phyloP scores from a whole-genome alignment of 2,888 invertebrate genomes.

The Seira musarum region DNA sequence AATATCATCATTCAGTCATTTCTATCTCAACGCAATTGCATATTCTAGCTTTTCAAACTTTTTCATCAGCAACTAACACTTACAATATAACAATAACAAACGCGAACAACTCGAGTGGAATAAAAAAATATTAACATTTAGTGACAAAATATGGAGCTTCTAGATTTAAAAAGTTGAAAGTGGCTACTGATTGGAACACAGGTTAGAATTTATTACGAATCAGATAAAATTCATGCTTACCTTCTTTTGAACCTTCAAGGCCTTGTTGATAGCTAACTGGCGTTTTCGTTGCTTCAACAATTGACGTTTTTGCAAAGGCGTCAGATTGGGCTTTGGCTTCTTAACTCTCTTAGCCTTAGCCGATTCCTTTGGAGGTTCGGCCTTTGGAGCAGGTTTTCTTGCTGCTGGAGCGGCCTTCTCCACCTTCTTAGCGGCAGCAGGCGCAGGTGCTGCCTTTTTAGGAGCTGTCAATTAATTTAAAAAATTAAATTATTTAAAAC shows the following conservation, averaged over 20 bases:
- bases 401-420: constrained; percentile 75
- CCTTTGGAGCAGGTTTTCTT: constrained; percentile 74
- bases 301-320: constrained; percentile 67
- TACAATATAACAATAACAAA: too few relatives aligned
- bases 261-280: constrained; percentile 79
- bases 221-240: constrained; percentile 74
- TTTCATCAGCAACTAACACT: too few relatives aligned
- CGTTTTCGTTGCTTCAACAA: constrained; percentile 63
- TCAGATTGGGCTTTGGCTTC: constrained; percentile 69
- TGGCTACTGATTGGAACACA: too few relatives aligned
- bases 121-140: too few relatives aligned
- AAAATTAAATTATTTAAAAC: constrained; percentile 4
- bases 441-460: constrained; percentile 74
- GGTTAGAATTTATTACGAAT: too few relatives aligned
- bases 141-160: too few relatives aligned
- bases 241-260: constrained; percentile 89
- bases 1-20: constrained; percentile 72
- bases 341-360: constrained; percentile 74
- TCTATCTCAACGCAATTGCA: too few relatives aligned
- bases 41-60: too few relatives aligned
- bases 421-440: constrained; percentile 70
- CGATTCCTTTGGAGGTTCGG: constrained; percentile 74
- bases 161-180: too few relatives aligned
- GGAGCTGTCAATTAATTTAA: constrained; percentile 71
- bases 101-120: too few relatives aligned